phyloP scores from a whole-genome alignment of 2,797 vertebrate species.

The Gambelia wislizenii region DNA sequence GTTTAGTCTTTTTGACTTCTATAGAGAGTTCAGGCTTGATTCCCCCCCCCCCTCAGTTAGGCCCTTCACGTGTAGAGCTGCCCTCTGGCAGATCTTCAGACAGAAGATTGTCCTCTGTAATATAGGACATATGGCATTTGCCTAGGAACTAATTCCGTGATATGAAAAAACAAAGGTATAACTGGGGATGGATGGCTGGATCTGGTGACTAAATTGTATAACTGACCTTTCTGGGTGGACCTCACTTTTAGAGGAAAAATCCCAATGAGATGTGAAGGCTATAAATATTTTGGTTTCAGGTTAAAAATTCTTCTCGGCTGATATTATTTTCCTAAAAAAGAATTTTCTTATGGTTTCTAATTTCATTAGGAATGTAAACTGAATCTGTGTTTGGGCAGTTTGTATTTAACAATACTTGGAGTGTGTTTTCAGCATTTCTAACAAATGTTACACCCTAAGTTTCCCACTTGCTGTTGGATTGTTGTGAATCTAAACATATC shows the following conservation, averaged over 20 bases:
- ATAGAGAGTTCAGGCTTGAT: too few species aligned
- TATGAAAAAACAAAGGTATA: not conserved
- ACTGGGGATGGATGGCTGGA: not conserved
- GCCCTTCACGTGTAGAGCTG: not conserved
- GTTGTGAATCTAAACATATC: slow-evolving; percentile 1
- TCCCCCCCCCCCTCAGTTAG: too few species aligned
- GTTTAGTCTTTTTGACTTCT: too few species aligned
- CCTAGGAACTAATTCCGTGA: not conserved
- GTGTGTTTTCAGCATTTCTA: not conserved
- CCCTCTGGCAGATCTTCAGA: not conserved
- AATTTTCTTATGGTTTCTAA: not conserved
- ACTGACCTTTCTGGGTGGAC: not conserved
- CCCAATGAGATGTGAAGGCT: not conserved
- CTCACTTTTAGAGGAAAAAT: not conserved
- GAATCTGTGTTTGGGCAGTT: not conserved
- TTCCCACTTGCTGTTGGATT: not conserved
- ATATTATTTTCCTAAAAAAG: not conserved
- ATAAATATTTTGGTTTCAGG: not conserved
- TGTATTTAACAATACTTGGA: not conserved
- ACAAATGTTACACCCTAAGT: not conserved
- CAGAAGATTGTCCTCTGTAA: not conserved
- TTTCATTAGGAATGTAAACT: not conserved
- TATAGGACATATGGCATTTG: not conserved
- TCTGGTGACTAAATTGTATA: not conserved
- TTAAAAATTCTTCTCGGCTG: not conserved